Conservation (phyloP, 2,113 vertebrate species). For the Nannospalax galili region DNA sequence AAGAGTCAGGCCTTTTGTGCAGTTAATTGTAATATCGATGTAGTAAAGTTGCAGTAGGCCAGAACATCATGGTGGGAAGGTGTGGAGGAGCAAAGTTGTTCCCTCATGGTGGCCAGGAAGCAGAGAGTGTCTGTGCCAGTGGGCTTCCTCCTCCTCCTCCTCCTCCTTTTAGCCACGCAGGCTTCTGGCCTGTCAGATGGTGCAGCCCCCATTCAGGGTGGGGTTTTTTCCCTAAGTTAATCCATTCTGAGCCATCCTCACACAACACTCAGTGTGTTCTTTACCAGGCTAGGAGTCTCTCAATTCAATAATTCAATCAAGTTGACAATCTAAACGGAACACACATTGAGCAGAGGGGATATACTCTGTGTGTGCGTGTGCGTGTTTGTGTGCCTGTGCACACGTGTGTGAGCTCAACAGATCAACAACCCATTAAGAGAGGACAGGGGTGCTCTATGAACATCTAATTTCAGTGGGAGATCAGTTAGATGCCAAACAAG, state of each 20-base stretch:
- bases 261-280: not conserved
- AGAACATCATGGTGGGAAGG: not conserved
- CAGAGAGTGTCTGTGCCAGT: no score
- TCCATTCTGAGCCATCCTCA: not conserved
- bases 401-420: not conserved
- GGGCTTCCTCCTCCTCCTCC: not conserved
- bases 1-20: no score
- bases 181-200: not conserved
- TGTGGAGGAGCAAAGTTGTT: not conserved
- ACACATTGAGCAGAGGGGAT: not conserved
- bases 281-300: not conserved
- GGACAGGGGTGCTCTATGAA: not conserved
- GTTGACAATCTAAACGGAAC: not conserved
- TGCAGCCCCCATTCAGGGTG: no score
- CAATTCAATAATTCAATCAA: not conserved
- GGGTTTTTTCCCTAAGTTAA: not conserved
- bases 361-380: no score
- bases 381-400: not conserved
- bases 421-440: not conserved
- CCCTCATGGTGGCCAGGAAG: no score
- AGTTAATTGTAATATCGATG: no score
- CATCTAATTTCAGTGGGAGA: not conserved
- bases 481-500: not conserved
- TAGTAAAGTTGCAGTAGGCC: no score
- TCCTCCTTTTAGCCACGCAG: no score